Evolutionary conservation across 1,140 invertebrate species (phyloP), one percentile per base, ranked within the genome.

Genomic region (Drosophila bifasciata): DNA sequence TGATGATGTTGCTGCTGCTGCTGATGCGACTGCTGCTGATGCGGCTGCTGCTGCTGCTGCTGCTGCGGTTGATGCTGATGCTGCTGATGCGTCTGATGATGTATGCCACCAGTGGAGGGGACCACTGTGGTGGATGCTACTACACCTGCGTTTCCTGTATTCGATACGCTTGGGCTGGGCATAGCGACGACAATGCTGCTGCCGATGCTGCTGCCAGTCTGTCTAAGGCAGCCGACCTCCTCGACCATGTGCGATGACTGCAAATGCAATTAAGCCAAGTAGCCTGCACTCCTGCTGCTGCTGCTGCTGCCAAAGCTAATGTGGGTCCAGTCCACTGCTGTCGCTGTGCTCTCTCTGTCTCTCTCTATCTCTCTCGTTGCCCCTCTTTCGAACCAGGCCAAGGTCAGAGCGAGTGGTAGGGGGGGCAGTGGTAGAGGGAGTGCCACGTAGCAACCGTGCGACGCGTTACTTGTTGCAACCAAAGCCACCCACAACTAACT

Each of bases 181-280:
- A 88, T 88, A 45, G 51, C 74, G 57, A 69, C 36, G 45, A 60
- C 81, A 52, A 74, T 68, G 58, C 64, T 55, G 45, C 63, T 70
- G 39, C 64, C 59, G 45, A 70, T 70, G 39, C 59, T 44, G 55
- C 16, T 68, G 68, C 73, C 81, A 76, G 77, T 86, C 69, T 86
- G 81, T 86, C 68, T 88, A 13, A 81, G 74, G 56, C 83, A 81
- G 56, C 81, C 46, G 48, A 88, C 36, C 60, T 86, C 83, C 66
- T 88, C 83, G 25, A 86, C 74, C 81, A 86, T 86, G 48, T 60
- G 62, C 21, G 32, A 49, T 44, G 49, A 40, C 32, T 45, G 25
- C 51, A 74, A 79, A 79, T 83, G 49, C 55, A 59, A 67, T 77
- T 67, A 66, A 51, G 53, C 17, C 58, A 40, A 50, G 51, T 51